Evolutionary conservation across 2,888 invertebrate species (phyloP).

Genomic region (Acleris laterana): DNA sequence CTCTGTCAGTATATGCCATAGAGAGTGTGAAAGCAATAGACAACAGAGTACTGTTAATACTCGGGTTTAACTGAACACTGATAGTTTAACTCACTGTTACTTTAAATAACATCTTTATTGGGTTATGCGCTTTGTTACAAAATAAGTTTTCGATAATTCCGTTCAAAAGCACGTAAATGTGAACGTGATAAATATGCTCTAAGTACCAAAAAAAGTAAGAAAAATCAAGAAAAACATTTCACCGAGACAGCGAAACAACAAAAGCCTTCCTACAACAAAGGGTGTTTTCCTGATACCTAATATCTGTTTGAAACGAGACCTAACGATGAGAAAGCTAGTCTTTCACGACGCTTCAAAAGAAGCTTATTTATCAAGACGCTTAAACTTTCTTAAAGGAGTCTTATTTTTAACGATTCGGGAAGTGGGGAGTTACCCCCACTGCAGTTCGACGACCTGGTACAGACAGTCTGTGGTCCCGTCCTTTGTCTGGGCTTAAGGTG

Average conservation of each 20-base stretch:
- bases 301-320: constrained; percentile 12
- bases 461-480: constrained; percentile 44
- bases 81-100: too few species aligned
- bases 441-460: constrained; percentile 51
- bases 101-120: too few species aligned
- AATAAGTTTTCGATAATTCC: too few species aligned
- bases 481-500: constrained; percentile 47
- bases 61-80: too few species aligned
- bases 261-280: not conserved
- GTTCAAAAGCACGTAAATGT: too few species aligned
- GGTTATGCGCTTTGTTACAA: too few species aligned
- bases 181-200: too few species aligned
- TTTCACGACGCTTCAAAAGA: constrained; percentile 15
- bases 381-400: constrained; percentile 41
- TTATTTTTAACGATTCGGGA: constrained; percentile 49
- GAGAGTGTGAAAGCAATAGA: too few species aligned
- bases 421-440: constrained; percentile 37
- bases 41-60: too few species aligned
- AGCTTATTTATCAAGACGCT: constrained; percentile 36
- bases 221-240: too few species aligned
- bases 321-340: constrained; percentile 18
- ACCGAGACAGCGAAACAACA: not conserved
- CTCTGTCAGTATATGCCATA: too few species aligned
- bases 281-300: constrained; percentile 7
- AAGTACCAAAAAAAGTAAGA: too few species aligned